A percentile compares a stretch with the other conserved stretches of the same genome.
Conservation (phyloP, 37 sponge, comb jelly and placozoan genomes). For the Geodia barretti region DNA sequence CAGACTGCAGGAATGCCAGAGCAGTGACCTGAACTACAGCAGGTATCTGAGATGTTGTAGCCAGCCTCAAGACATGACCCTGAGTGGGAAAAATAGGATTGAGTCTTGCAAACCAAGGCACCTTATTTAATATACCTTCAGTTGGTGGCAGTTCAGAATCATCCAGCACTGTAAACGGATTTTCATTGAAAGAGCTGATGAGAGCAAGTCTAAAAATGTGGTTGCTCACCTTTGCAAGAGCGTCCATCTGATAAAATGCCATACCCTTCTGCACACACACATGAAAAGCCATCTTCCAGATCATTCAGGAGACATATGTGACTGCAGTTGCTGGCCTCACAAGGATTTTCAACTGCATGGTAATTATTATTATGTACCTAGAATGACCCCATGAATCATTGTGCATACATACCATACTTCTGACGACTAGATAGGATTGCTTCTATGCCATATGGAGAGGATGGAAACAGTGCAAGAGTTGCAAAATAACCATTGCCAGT, state of each 20-base stretch:
- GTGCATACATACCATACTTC: background rate
- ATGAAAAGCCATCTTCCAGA: conserved; percentile 14
- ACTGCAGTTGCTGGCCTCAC: conserved; percentile 53
- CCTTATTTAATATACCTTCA: background rate
- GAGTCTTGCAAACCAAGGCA: too few species aligned
- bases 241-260: background rate
- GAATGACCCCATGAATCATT: background rate
- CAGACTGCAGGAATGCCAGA: conserved; percentile 12
- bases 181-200: background rate
- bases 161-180: background rate
- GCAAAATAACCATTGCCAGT: background rate
- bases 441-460: conserved; percentile 33
- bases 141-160: background rate
- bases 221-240: background rate
- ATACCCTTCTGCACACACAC: conserved; percentile 59
- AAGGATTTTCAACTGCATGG: conserved; percentile 58
- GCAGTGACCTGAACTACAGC: background rate
- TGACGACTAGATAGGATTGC: conserved; percentile 16
- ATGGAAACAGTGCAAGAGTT: background rate
- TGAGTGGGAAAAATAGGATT: background rate
- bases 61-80: conserved; percentile 37
- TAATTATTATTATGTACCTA: background rate
- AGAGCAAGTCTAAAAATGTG: background rate
- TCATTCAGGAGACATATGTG: conserved; percentile 60
- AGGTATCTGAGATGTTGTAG: conserved; percentile 5